phyloP scores from a whole-genome alignment of 1,140 invertebrate species.

The Lysiphlebus fabarum region DNA sequence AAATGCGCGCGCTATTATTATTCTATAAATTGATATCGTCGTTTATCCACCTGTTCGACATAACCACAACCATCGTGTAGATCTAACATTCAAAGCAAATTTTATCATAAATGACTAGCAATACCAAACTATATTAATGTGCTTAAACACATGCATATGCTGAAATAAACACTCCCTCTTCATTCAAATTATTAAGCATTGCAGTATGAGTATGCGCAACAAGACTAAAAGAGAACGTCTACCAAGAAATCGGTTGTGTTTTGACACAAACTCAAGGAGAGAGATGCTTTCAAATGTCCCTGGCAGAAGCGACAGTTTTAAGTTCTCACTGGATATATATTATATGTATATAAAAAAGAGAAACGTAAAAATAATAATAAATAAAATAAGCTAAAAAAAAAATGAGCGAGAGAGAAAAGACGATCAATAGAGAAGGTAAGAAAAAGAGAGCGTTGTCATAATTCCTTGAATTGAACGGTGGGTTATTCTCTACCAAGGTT shows the following conservation, averaged over 20 bases:
- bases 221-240: conserved; percentile 19
- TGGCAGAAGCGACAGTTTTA: conserved; percentile 22
- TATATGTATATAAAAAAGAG: conserved; percentile 15
- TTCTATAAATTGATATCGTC: conserved; percentile 5
- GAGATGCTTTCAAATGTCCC: conserved; percentile 24
- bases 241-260: conserved; percentile 13
- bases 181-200: conserved; percentile 9
- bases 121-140: not conserved
- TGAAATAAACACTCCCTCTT: too few relatives aligned
- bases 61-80: conserved; percentile 1
- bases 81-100: conserved; percentile 7
- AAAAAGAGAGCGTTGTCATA: conserved; percentile 36
- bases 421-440: conserved; percentile 21
- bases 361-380: conserved; percentile 18
- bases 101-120: conserved; percentile 20
- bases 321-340: conserved; percentile 7
- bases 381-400: conserved; percentile 22
- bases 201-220: conserved; percentile 10
- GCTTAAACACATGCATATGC: not conserved
- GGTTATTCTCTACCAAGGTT: conserved; percentile 52
- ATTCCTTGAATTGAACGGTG: conserved; percentile 53
- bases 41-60: conserved; percentile 21
- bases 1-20: conserved; percentile 12
- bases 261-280: conserved; percentile 15
- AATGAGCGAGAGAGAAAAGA: conserved; percentile 19